Evolutionary conservation across 2,888 invertebrate species (phyloP).

Genomic region (Aspidapion aeneum): DNA sequence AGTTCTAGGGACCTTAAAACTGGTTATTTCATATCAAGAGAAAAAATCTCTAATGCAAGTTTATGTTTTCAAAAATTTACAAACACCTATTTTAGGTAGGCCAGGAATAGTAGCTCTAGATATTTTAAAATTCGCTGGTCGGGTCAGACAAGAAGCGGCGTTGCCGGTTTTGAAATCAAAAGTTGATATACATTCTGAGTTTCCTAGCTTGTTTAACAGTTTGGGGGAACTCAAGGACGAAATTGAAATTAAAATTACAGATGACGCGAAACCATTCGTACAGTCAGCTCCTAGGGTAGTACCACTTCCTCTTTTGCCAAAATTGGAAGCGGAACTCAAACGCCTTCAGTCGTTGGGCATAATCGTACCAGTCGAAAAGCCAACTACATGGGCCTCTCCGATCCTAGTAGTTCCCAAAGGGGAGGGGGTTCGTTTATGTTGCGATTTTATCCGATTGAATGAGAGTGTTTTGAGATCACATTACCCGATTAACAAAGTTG

Average conservation of each 20-base stretch:
- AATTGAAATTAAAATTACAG: constrained; percentile 11
- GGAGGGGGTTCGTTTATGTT: constrained; percentile 10
- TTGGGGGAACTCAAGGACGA: constrained; percentile 4
- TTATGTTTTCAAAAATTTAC: constrained; percentile 3
- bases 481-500: constrained; percentile 31
- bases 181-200: no score
- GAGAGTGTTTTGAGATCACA: constrained; percentile 23
- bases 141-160: no score
- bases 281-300: constrained; percentile 18
- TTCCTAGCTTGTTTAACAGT: background rate
- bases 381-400: constrained; percentile 19
- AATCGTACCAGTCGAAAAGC: constrained; percentile 17
- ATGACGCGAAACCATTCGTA: constrained; percentile 9
- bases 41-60: background rate
- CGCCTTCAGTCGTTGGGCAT: constrained; percentile 10
- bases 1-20: constrained; percentile 4
- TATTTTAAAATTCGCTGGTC: constrained; percentile 1
- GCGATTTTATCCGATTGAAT: constrained; percentile 25
- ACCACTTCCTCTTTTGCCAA: constrained; percentile 16
- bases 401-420: constrained; percentile 20
- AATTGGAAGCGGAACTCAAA: constrained; percentile 16
- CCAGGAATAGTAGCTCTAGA: constrained; percentile 2
- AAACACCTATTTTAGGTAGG: no score
- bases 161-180: no score
- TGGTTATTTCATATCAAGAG: constrained; percentile 1